Evolutionary conservation across 2,797 vertebrate genomes (phyloP), one percentile per base, ranked within the genome.

Genomic region (Lagorchestes hirsutus): DNA sequence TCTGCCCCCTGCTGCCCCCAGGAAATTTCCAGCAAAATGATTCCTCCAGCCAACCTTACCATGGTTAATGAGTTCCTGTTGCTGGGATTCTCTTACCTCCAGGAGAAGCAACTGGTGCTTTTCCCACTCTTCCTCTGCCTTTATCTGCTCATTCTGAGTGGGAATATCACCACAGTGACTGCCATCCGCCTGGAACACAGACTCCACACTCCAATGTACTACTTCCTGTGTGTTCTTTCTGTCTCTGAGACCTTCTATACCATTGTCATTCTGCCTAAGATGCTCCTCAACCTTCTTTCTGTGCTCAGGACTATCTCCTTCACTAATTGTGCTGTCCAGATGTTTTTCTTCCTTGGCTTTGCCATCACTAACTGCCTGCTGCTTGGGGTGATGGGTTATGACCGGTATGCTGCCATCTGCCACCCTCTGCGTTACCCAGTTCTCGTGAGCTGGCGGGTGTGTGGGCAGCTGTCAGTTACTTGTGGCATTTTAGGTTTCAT

Each of bases 161-260:
- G 97, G 59, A 97, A 98, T 54, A 0, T 94, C 74, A 94, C 62
- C 40, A 97, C 96, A 62, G 94, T 97, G 10, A 92, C 96, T 0
- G 91, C 97, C 29, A 96, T 97, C 91, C 6, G 0, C 22, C 29
- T 91, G 46, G 96, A 98, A 34, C 40, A 2, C 57, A 96, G 62
- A 27, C 96, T 97, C 18, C 97, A 97, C 92, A 96, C 59, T 4
- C 96, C 94, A 74, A 97, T 96, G 96, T 97, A 97, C 55, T 97
- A 97, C 55, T 97, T 97, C n/a, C 62, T 97, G 0, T 59, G 96
- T 28, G 5, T 97, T 27, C 96, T 98, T 46, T 98, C 94, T 29
- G 95, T 92, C 2, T 97, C 96, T 27, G 96, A 97, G 59, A 94
- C 54, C 27, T 97, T 94, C 90, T 97, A 97, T 13, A 96, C 96